Evolutionary conservation across 2,888 invertebrate genomes (phyloP).

Genomic region (Drosophila sordidapex): DNA sequence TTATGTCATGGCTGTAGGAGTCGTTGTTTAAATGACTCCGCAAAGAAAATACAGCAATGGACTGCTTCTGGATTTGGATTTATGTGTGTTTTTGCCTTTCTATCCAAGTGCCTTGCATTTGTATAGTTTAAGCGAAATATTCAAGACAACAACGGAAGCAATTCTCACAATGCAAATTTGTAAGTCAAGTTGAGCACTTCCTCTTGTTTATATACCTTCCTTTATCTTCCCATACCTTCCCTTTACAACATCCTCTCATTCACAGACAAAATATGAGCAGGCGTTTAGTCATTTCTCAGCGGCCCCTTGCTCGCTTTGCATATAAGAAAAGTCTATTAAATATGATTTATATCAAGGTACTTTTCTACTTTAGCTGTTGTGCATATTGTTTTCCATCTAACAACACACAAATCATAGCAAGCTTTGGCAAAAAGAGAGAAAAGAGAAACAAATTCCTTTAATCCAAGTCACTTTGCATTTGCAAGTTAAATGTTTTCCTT

Average conservation of each 20-base stretch:
- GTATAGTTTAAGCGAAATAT: constrained; percentile 25
- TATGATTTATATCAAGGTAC: constrained; percentile 40
- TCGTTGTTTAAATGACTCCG: constrained; percentile 15
- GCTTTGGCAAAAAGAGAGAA: constrained; percentile 12
- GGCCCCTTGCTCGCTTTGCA: constrained; percentile 12
- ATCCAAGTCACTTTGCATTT: constrained; percentile 8
- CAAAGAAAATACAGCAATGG: constrained; percentile 3
- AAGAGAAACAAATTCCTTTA: constrained; percentile 5
- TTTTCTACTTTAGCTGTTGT: constrained; percentile 20
- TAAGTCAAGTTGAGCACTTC: constrained; percentile 49
- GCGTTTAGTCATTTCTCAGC: constrained; percentile 27
- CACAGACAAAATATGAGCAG: constrained; percentile 33
- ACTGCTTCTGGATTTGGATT: background rate
- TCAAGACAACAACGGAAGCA: constrained; percentile 60
- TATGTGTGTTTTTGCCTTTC: constrained; percentile 3
- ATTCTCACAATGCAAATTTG: constrained; percentile 70
- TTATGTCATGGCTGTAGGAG: constrained; percentile 8
- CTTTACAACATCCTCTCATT: constrained; percentile 30
- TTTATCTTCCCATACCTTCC: background rate
- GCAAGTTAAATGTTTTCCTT: constrained; percentile 8
- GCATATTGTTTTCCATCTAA: constrained; percentile 24
- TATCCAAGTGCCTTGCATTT: constrained; percentile 10
- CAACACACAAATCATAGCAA: constrained; percentile 39
- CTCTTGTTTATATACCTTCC: constrained; percentile 26
- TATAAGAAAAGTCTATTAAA: constrained; percentile 40